Conservation (phyloP, 92 coral and sea anemone species). For the Phenganax stokvisi region DNA sequence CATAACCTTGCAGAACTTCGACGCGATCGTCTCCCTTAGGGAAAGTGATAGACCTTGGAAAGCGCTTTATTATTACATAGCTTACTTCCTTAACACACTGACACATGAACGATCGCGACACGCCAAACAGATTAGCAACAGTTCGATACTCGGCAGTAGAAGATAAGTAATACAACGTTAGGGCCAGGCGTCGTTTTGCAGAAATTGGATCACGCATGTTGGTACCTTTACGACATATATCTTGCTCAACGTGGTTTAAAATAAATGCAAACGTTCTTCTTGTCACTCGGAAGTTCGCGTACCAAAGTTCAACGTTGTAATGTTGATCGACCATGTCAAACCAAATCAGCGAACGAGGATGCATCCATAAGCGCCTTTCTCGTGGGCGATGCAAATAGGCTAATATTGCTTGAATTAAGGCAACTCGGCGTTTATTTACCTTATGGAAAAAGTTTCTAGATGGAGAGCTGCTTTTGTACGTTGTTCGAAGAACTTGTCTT, state of each 20-base stretch:
- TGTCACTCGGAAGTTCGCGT: conserved; percentile 30
- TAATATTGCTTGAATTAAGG: neutral
- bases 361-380: neutral
- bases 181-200: conserved; percentile 37
- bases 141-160: conserved; percentile 45
- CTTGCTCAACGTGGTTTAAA: neutral
- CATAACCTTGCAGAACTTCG: neutral
- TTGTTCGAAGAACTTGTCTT: no score
- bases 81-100: conserved; percentile 43
- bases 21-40: neutral
- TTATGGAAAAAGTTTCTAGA: no score
- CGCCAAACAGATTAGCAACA: conserved; percentile 42
- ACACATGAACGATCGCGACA: conserved; percentile 41
- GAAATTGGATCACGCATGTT: conserved; percentile 44
- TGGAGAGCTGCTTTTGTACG: no score
- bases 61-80: conserved; percentile 23
- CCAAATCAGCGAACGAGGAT: neutral
- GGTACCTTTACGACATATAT: conserved; percentile 47
- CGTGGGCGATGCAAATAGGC: neutral
- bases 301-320: conserved; percentile 38
- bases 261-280: conserved; percentile 6
- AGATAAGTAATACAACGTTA: conserved; percentile 37
- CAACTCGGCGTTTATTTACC: neutral
- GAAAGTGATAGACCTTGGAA: neutral
- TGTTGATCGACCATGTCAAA: neutral